Base-by-base conservation (phyloP, 2,113 vertebrate genomes). In the Dicrurus megarhynchus region DNA sequence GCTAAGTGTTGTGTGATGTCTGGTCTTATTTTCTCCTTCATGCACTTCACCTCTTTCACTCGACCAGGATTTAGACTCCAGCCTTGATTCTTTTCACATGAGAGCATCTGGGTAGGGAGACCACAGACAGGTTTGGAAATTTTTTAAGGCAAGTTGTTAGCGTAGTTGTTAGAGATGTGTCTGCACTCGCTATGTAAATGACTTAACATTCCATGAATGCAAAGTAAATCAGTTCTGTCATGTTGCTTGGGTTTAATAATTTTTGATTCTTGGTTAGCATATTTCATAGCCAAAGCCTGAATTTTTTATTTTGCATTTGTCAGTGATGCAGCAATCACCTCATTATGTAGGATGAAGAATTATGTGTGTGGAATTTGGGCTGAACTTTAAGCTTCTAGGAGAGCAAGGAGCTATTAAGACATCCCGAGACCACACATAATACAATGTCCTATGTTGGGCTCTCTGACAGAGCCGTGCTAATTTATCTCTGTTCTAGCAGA, bases 211-310 rank as follows among this genome's bases (percentile, higher is more conserved):
- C 88, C 44, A 26, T 79, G 86, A 97, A 75, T 93, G 83, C 37
- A 46, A 90, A 96, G 26, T 49, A 74, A 90, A 75, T 92, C 46
- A n/a, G 20, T 93, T 92, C 81, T 57, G 89, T 74, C 60, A 2
- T 52, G 30, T 91, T 75, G 42, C 68, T 71, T 84, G 73, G 63
- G 41, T 93, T 93, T 92, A 93, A 94, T 95, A 18, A 86, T 81
- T 95, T 90, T 91, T 95, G 74, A 93, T 90, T 96, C 95, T 89
- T 61, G 35, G 42, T 91, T 78, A 90, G 56, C 84, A 46, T 92
- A 80, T 90, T 91, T 94, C 74, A 56, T 84, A 91, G 79, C 84
- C 37, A 47, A 85, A 71, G 52, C 83, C 56, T 90, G 32, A 50
- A 14, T 71, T 23, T 68, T 93, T 81, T 63, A 56, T 65, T 88